Percentiles rank a stretch among this genome's conserved stretches.
phyloP scores from a whole-genome alignment of 2,888 invertebrate genomes.

The Hypomecis punctinalis region DNA sequence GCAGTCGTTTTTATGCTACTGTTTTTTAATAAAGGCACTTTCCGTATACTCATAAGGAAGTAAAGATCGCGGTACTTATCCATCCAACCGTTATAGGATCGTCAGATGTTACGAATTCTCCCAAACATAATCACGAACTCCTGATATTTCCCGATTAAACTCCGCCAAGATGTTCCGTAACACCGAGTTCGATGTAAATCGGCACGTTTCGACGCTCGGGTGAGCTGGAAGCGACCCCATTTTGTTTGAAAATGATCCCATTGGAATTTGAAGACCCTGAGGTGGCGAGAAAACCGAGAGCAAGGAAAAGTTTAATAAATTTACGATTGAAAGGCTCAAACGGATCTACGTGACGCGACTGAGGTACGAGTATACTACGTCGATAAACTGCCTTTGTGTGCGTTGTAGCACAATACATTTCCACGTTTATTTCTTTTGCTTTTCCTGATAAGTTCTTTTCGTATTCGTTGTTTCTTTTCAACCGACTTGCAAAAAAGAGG shows the following conservation, averaged over 20 bases:
- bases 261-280: conserved; percentile 3
- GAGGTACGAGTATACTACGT: conserved; percentile 7
- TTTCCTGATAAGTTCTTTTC: not conserved
- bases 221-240: not conserved
- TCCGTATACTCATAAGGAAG: no score
- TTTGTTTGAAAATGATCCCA: conserved; percentile 8
- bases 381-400: conserved; percentile 18
- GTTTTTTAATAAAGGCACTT: no score
- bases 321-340: conserved; percentile 10
- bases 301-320: conserved; percentile 17
- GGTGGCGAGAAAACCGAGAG: conserved; percentile 8
- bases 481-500: no score
- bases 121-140: no score
- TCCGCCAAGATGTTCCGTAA: not conserved
- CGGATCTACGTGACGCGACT: conserved; percentile 25
- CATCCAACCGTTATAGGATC: no score
- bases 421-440: conserved; percentile 15
- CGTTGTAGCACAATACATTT: conserved; percentile 12
- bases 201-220: not conserved
- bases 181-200: not conserved
- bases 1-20: no score
- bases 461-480: not conserved
- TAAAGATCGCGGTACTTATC: no score
- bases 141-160: not conserved
- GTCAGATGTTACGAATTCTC: no score